Base-by-base conservation (phyloP, 2,113 vertebrate genomes). In the Pangasianodon gigas region DNA sequence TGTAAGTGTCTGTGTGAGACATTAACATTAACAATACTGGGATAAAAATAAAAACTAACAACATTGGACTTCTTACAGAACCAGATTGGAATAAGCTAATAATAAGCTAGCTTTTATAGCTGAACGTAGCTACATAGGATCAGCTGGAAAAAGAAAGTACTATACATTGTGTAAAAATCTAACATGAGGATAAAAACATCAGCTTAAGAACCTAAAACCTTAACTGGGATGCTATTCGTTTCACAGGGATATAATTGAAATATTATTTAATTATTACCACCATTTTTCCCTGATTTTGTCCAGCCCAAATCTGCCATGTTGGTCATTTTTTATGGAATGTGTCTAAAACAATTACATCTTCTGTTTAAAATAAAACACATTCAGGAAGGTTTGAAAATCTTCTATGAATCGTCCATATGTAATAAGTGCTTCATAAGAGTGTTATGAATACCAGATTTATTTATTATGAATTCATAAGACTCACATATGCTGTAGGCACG, bases 1-100 rank as follows among this genome's bases (percentile, higher is more conserved):
- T 92, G 96, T 97, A 92, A 96, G 96, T 91, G 32, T 84, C 24
- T 52, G 44, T 84, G 29, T 91, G 56, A 32, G 29, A 51, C 13
- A 87, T 87, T 89, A 60, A 77, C 9, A 2, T 62, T 29, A 79
- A 81, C 79, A 81, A 1, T 52, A 52, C n/a, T 81, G 32, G 24
- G 52, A 32, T 52, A 44, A 60, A 84, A 32, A 83, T 56, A 5
- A 37, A 56, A 19, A 56, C 14, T n/a, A 81, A 19, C 48, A 52
- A 37, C 1, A 32, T 2, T 21, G 16, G 37, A 83, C 8, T 81
- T 52, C 14, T n/a, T 51, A 29, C 29, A 54, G 8, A 81, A 5
- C 8, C 24, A 79, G 44, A 54, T 54, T 51, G 79, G 6, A 52
- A 32, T 32, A 37, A 37, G 37, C 37, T 37, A 37, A 37, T 37